A percentile compares a stretch with the other conserved stretches of the same genome.
These are phyloP conservation scores for Agonum fuliginosum DNA, from an alignment of 2,888 invertebrate species.

Conservation along the genomic window DNA sequence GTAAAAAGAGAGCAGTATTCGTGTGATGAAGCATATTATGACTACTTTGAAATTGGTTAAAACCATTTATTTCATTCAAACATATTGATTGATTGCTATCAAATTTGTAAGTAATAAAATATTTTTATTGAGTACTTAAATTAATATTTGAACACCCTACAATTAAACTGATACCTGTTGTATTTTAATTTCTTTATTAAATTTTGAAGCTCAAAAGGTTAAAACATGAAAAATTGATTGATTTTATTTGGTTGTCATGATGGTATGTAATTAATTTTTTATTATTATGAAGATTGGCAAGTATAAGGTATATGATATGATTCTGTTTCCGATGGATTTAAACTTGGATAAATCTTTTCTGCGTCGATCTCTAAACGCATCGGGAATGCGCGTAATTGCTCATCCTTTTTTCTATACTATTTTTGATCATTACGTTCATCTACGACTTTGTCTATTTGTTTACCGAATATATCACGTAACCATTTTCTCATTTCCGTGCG, in stretches of 20 bases:
- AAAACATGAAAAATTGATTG: background rate
- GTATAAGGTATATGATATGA: background rate
- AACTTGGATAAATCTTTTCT: background rate
- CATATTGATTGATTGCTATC: too few relatives aligned
- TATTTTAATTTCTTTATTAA: too few relatives aligned
- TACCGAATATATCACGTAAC: background rate
- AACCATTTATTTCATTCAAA: too few relatives aligned
- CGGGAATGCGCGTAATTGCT: background rate
- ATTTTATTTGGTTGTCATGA: conserved; percentile 10
- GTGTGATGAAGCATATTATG: too few relatives aligned
- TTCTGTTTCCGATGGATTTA: background rate
- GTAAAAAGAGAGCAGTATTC: too few relatives aligned
- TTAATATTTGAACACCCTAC: too few relatives aligned
- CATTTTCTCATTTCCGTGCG: background rate
- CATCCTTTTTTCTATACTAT: conserved; percentile 7
- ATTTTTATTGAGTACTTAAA: too few relatives aligned
- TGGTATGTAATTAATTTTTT: conserved; percentile 12
- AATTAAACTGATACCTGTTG: too few relatives aligned
- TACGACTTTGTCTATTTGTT: background rate
- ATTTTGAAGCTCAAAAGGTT: too few relatives aligned
- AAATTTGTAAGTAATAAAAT: too few relatives aligned
- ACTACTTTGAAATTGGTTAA: too few relatives aligned
- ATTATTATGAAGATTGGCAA: background rate
- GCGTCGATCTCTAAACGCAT: conserved; percentile 9
- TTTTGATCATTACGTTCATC: background rate